Base-by-base conservation (phyloP, 2,888 invertebrate species). In the Hirtodrosophila histrioides region DNA sequence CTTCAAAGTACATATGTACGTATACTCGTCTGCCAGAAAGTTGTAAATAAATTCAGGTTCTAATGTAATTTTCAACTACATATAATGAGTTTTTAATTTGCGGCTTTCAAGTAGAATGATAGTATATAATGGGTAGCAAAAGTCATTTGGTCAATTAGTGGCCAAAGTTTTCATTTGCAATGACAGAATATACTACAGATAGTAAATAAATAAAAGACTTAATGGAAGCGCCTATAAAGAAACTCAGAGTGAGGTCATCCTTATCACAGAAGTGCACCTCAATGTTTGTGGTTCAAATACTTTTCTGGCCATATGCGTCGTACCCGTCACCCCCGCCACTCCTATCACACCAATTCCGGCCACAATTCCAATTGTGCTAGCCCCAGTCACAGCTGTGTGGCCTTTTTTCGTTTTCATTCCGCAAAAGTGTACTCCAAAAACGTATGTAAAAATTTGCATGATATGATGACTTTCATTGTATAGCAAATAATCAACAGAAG, bases 51-150 rank as follows among this genome's bases (percentile, higher is more conserved):
- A 72, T 46, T 27, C 11, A 24, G 36, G 33, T 36, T 51, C 29
- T 43, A 37, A 40, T 33, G 24, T 27, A 54, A 37, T 49, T 31
- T 61, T 43, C 10, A 58, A n/a, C 31, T 11, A 46, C 11, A 49
- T 62, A 36, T 60, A 83, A 72, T 76, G 58, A 39, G 8, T 61
- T 68, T 80, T 79, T 60, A 78, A 79, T 79, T 64, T 39, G 36
- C 40, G 33, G 27, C 24, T 44, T 48, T 7, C 36, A 36, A 66
- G 17, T 44, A 4, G 12, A 35, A 39, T 29, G 24, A 10, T 12
- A 39, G 35, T 11, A 45, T 2, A 12, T 44, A 17, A 46, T 41
- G 48, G 41, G 43, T 44, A 2, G 17, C 17, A 17, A 17, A 17
- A 17, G 17, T 17, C 17, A 17, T 17, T 17, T 17, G 49, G 29